Evolutionary conservation across 2,888 invertebrate species (phyloP).

Genomic region (Lasioglossum zephyrum): DNA sequence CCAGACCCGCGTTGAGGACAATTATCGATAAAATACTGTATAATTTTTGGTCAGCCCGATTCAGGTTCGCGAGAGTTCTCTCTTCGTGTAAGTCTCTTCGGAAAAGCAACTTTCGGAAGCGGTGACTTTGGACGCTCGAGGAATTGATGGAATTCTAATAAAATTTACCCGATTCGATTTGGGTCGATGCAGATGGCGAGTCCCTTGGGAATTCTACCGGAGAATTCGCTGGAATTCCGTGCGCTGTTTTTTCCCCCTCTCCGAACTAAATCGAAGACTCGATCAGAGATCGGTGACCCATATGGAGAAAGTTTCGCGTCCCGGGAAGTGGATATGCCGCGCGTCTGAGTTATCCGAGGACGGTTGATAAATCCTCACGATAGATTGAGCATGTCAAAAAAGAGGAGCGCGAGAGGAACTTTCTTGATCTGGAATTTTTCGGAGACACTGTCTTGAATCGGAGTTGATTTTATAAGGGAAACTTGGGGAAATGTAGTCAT

Average conservation of each 20-base stretch:
- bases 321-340: background rate
- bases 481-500: background rate
- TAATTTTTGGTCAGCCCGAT: background rate
- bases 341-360: background rate
- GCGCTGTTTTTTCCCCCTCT: background rate
- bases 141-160: constrained; percentile 32
- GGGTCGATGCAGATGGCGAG: background rate
- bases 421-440: background rate
- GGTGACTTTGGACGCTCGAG: background rate
- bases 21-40: no score
- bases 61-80: background rate
- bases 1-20: no score
- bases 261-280: background rate
- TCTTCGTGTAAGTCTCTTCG: background rate
- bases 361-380: background rate
- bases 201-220: background rate
- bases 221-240: background rate
- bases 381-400: background rate
- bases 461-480: background rate
- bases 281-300: constrained; percentile 7
- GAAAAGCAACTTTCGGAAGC: background rate
- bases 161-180: constrained; percentile 28
- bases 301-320: constrained; percentile 1
- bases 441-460: background rate
- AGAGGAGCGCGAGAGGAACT: background rate